Evolutionary conservation across 2,113 vertebrate species (phyloP), one percentile per base, ranked within the genome.

Genomic region (Phrynosoma platyrhinos): DNA sequence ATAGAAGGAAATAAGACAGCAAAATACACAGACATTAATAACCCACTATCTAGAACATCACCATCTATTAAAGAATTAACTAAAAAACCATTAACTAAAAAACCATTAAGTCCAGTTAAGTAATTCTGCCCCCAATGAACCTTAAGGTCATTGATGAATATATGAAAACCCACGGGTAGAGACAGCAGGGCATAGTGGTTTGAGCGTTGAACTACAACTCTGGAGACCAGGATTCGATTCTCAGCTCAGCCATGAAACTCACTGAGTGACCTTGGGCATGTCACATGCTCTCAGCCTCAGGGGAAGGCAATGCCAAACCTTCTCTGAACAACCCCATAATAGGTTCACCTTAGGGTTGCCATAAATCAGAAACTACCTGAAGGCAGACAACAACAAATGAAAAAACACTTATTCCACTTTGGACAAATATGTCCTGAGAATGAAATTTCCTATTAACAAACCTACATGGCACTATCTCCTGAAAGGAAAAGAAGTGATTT

Each of bases 1-100:
- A 62, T 93, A 91, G 86, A 93, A 94, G 90, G 87, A 95, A 95
- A 72, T 18, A 75, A 74, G 27, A 55, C 25, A 72, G 5, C 66
- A 89, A 12, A 58, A 69, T 13, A 18, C 25, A 83, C 36, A 9
- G 6, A 1, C 3, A 77, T 47, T 12, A 16, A 79, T 69, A 47
- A 18, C 40, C 4, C 55, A 79, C 27, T 23, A 79, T 79, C 27
- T 55, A 47, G 30, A n/a, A 47, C 4, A 16, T 21, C 62, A 62
- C 9, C 8, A 62, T 3, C 7, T 47, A 75, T 55, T 30, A 27
- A 55, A 85, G 90, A 92, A 77, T 94, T 90, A 93, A 90, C 91
- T 23, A 91, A 21, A 92, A 91, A 36, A n/a, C 66, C 76, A 87
- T 69, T 36, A 30, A 53, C 91, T 23, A 91, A 21, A 92, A 91